These are phyloP conservation scores for Dexiosoma caninum DNA, from an alignment of 2,888 invertebrate species.

Conservation along the genomic window DNA sequence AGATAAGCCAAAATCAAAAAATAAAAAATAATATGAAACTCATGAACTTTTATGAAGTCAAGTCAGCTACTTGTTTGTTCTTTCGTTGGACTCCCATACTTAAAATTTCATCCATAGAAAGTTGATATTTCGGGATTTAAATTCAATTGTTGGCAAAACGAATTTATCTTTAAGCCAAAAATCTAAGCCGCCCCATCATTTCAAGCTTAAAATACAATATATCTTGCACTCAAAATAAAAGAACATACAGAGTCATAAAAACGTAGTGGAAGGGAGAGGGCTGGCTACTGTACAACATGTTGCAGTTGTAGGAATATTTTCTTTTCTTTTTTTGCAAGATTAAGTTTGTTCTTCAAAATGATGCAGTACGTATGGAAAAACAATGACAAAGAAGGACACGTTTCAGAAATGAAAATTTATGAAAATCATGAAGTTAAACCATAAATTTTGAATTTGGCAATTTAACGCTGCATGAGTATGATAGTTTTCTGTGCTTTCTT, in stretches of 20 bases:
- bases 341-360: constrained; percentile 56
- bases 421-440: constrained; percentile 72
- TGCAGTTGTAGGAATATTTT: constrained; percentile 11
- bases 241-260: neutral
- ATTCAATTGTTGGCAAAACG: constrained; percentile 48
- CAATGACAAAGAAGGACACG: constrained; percentile 68
- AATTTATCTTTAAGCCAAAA: constrained; percentile 56
- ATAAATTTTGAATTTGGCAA: constrained; percentile 72
- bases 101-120: constrained; percentile 28
- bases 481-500: constrained; percentile 1
- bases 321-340: neutral
- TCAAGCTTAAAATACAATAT: constrained; percentile 55
- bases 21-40: constrained; percentile 14
- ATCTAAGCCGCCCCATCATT: constrained; percentile 64
- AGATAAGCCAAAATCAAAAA: constrained; percentile 64
- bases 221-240: constrained; percentile 38
- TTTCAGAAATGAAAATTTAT: constrained; percentile 73
- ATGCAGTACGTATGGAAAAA: constrained; percentile 54
- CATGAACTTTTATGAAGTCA: constrained; percentile 53
- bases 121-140: constrained; percentile 31
- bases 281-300: constrained; percentile 52
- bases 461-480: constrained; percentile 64
- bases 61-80: constrained; percentile 44
- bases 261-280: constrained; percentile 20
- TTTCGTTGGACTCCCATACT: neutral